Percentiles rank a stretch among this genome's conserved stretches.
Conservation (phyloP, 2,113 vertebrate species). For the Limanda limanda region DNA sequence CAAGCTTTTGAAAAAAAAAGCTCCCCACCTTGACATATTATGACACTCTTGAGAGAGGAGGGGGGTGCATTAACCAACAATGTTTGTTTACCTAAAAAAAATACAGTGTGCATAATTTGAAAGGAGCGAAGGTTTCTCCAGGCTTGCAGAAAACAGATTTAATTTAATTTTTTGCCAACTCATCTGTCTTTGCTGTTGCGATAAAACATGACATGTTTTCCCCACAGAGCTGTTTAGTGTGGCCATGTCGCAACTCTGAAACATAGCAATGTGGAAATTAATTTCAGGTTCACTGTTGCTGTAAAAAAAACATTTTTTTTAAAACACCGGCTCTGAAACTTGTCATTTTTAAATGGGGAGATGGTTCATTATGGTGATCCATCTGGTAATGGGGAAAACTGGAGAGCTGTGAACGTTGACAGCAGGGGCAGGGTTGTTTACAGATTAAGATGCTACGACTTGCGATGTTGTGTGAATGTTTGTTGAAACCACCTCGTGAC, state of each 20-base stretch:
- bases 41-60: conserved; percentile 30
- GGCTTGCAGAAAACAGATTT: conserved; percentile 52
- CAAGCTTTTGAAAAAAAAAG: conserved; percentile 41
- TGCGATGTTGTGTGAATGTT: neutral
- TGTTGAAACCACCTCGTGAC: neutral
- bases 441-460: neutral
- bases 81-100: conserved; percentile 63
- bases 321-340: neutral
- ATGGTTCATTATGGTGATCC: neutral
- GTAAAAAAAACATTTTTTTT: neutral
- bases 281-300: conserved; percentile 31
- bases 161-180: conserved; percentile 65
- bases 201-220: conserved; percentile 65
- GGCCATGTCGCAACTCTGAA: conserved; percentile 26
- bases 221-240: conserved; percentile 36
- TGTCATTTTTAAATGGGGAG: conserved; percentile 10
- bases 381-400: neutral
- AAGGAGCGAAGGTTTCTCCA: conserved; percentile 39
- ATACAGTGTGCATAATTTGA: conserved; percentile 47
- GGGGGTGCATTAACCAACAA: conserved; percentile 49
- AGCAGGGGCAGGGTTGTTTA: neutral
- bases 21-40: conserved; percentile 67
- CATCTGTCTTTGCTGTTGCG: conserved; percentile 49
- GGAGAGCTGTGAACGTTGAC: neutral
- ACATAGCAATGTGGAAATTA: conserved; percentile 29